Evolutionary conservation across 2,888 invertebrate species (phyloP).

Genomic region (Pyrrhopygopsis socrates): DNA sequence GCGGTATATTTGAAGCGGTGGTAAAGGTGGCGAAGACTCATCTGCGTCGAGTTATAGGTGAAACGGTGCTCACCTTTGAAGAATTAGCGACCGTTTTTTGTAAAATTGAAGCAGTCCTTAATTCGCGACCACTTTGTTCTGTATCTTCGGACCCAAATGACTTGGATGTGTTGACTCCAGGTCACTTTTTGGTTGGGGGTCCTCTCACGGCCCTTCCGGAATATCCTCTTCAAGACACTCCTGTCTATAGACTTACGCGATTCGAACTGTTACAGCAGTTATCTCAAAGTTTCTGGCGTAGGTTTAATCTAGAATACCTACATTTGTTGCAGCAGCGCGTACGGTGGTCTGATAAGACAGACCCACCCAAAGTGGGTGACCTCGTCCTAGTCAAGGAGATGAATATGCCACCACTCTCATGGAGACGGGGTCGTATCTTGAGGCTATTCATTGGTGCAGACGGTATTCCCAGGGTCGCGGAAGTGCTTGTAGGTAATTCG

Average conservation of each 20-base stretch:
- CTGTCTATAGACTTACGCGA: slow-evolving; percentile 44
- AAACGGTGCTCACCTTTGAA: slow-evolving; percentile 60
- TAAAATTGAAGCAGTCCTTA: slow-evolving; percentile 46
- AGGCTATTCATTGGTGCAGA: neutral
- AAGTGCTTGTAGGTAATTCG: neutral
- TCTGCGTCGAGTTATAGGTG: slow-evolving; percentile 48
- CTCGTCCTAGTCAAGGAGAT: neutral
- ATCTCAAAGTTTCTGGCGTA: slow-evolving; percentile 72
- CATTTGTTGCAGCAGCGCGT: slow-evolving; percentile 71
- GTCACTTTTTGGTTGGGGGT: slow-evolving; percentile 21
- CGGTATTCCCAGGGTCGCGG: neutral
- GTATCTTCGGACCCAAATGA: slow-evolving; percentile 43
- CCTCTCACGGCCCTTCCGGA: slow-evolving; percentile 27
- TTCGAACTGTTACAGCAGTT: slow-evolving; percentile 74
- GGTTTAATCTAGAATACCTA: slow-evolving; percentile 72
- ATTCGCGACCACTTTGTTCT: slow-evolving; percentile 47
- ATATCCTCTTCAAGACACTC: slow-evolving; percentile 32
- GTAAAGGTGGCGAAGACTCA: slow-evolving; percentile 71
- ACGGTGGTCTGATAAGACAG: slow-evolving; percentile 59
- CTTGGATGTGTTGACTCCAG: slow-evolving; percentile 4
- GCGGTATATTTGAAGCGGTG: slow-evolving; percentile 67
- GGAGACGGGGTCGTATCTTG: neutral
- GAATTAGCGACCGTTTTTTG: slow-evolving; percentile 67
- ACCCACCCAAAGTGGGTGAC: slow-evolving; percentile 26
- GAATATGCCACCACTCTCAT: neutral